These are phyloP conservation scores for Callorhinus ursinus DNA, from an alignment of 2,113 vertebrate genomes.

Conservation along the genomic window DNA sequence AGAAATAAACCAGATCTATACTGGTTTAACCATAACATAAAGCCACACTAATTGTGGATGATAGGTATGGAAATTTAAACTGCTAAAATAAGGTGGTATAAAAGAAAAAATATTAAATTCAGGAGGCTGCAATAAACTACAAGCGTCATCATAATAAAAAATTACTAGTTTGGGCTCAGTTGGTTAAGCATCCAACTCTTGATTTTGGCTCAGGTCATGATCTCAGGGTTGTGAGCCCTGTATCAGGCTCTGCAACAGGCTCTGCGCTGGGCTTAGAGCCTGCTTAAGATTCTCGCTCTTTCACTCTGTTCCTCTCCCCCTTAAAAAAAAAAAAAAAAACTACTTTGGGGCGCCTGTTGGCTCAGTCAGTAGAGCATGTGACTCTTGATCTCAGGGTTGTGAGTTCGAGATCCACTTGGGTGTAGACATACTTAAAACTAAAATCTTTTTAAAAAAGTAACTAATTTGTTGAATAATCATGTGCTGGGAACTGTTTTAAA, in stretches of 20 bases:
- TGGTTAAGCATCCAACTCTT: background rate
- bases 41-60: background rate
- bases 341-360: background rate
- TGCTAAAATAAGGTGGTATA: background rate
- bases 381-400: background rate
- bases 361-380: background rate
- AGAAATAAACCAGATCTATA: background rate
- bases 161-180: background rate
- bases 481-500: background rate
- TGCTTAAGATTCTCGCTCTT: background rate
- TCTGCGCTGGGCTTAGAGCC: background rate
- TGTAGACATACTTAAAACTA: background rate
- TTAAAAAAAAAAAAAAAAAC: background rate
- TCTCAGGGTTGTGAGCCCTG: background rate
- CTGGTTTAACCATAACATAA: background rate
- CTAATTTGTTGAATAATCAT: background rate
- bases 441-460: background rate
- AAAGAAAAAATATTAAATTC: background rate
- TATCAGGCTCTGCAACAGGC: background rate
- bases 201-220: background rate
- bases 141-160: background rate
- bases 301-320: background rate
- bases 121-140: background rate
- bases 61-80: background rate
- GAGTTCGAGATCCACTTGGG: background rate